A percentile compares a stretch with the other conserved stretches of the same genome.
These are phyloP conservation scores for Pyrrhia umbra DNA, from an alignment of 2,888 invertebrate genomes.

Conservation along the genomic window DNA sequence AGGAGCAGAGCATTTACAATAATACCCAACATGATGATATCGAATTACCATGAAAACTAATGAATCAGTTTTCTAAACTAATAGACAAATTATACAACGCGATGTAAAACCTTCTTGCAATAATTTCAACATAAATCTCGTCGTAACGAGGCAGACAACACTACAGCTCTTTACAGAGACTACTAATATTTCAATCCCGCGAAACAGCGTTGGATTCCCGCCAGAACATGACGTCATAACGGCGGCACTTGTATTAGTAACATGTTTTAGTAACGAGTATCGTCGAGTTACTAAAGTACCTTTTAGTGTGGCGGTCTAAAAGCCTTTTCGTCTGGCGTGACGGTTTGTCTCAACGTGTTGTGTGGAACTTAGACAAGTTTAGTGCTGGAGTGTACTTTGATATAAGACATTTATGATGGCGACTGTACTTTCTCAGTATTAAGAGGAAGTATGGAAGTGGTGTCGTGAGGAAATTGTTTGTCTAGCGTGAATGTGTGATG, in stretches of 20 bases:
- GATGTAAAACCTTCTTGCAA: neutral
- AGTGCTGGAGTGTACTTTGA: neutral
- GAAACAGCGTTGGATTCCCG: slow-evolving; percentile 38
- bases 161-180: slow-evolving; percentile 2
- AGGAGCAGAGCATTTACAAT: too few relatives aligned
- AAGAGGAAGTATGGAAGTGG: neutral
- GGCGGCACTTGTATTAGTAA: slow-evolving; percentile 27
- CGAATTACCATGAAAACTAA: neutral
- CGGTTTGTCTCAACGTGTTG: slow-evolving; percentile 3
- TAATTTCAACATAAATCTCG: neutral
- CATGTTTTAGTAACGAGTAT: slow-evolving; percentile 36
- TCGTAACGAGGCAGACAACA: neutral
- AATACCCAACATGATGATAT: too few relatives aligned
- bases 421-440: neutral
- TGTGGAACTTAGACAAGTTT: neutral
- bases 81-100: neutral
- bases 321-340: slow-evolving; percentile 28
- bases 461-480: neutral
- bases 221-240: slow-evolving; percentile 49
- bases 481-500: neutral
- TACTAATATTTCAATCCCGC: slow-evolving; percentile 49
- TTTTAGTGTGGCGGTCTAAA: slow-evolving; percentile 47
- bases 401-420: neutral
- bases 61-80: neutral
- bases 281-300: slow-evolving; percentile 33